These are phyloP conservation scores for Platerodrilus igneus DNA, from an alignment of 2,888 invertebrate species.

Conservation along the genomic window DNA sequence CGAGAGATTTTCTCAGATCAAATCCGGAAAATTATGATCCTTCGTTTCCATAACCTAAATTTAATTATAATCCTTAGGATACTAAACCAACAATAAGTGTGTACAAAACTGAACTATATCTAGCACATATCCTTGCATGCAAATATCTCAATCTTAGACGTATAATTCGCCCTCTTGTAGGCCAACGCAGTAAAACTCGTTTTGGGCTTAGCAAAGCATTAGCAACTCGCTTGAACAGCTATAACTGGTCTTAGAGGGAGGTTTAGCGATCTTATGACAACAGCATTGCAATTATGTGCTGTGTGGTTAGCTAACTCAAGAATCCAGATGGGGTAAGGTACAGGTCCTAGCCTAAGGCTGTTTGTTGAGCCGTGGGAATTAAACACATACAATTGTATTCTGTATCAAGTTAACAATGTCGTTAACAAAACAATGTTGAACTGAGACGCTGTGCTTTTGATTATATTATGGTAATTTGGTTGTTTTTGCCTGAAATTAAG, in stretches of 20 bases:
- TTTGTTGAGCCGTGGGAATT: constrained; percentile 33
- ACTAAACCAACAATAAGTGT: constrained; percentile 24
- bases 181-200: constrained; percentile 14
- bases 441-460: constrained; percentile 30
- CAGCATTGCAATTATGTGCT: constrained; percentile 37
- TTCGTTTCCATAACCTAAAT: too few relatives aligned
- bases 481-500: constrained; percentile 31
- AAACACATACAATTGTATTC: constrained; percentile 32
- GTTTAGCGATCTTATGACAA: constrained; percentile 38
- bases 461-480: constrained; percentile 32
- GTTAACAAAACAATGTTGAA: constrained; percentile 30
- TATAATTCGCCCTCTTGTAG: constrained; percentile 27
- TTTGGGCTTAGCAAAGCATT: constrained; percentile 16
- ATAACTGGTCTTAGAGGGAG: constrained; percentile 32
- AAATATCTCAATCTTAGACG: constrained; percentile 33
- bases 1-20: too few relatives aligned
- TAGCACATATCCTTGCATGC: constrained; percentile 29
- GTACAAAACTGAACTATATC: constrained; percentile 25
- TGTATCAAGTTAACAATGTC: constrained; percentile 32
- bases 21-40: too few relatives aligned
- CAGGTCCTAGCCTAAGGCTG: constrained; percentile 32
- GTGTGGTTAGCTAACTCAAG: constrained; percentile 31
- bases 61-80: constrained; percentile 26
- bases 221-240: constrained; percentile 22
- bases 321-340: constrained; percentile 29